A percentile compares a stretch with the other conserved stretches of the same genome.
Conservation (phyloP, 2,888 invertebrate genomes). For the Griposia aprilina region DNA sequence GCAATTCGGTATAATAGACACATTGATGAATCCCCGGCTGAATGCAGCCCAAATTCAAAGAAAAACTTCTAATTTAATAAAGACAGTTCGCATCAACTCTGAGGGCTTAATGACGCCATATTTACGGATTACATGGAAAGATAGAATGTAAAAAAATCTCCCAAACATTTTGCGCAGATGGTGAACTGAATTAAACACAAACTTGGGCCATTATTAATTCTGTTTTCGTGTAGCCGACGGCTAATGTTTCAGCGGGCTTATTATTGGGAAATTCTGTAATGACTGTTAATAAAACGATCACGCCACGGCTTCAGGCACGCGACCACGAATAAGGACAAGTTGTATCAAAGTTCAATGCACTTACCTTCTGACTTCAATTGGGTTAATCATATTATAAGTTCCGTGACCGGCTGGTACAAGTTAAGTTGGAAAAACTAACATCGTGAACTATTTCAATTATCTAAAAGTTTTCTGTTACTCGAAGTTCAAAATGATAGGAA, state of each 20-base stretch:
- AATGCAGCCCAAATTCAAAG: conserved; percentile 63
- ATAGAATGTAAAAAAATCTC: conserved; percentile 76
- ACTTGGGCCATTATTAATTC: conserved; percentile 88
- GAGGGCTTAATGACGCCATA: conserved; percentile 78
- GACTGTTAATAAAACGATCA: conserved; percentile 87
- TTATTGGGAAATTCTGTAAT: conserved; percentile 89
- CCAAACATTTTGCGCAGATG: conserved; percentile 84
- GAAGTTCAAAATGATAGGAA: conserved; percentile 28
- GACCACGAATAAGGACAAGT: conserved; percentile 77
- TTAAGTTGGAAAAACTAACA: conserved; percentile 43
- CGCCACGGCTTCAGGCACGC: conserved; percentile 83
- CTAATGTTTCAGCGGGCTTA: conserved; percentile 86
- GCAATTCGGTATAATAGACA: conserved; percentile 80
- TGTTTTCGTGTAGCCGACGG: conserved; percentile 85
- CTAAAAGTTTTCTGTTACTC: conserved; percentile 37
- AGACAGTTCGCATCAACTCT: conserved; percentile 68
- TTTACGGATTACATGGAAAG: conserved; percentile 77
- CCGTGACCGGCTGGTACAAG: conserved; percentile 23
- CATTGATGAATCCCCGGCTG: conserved; percentile 82
- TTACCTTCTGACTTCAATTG: conserved; percentile 55
- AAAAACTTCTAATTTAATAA: conserved; percentile 72
- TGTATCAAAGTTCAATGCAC: conserved; percentile 79
- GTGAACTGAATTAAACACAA: conserved; percentile 83
- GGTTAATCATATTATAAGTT: conserved; percentile 63
- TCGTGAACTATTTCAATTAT: conserved; percentile 57